Percentiles rank a stretch among this genome's conserved stretches.
phyloP scores from a whole-genome alignment of 2,888 invertebrate genomes.

The Carabus problematicus region DNA sequence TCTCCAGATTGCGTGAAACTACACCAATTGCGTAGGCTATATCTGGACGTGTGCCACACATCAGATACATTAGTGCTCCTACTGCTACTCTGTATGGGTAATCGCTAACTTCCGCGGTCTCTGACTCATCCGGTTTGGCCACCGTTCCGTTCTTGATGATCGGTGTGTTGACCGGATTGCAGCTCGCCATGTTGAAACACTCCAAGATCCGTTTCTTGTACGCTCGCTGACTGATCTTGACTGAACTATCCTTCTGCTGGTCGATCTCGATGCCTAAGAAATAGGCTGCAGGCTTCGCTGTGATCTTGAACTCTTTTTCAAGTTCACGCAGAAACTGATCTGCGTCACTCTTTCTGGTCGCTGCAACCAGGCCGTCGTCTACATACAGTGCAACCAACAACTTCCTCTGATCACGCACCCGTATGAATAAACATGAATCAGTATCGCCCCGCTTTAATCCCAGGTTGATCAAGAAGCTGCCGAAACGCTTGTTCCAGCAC shows the following conservation, averaged over 20 bases:
- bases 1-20: constrained; percentile 5
- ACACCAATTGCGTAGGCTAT: constrained; percentile 23
- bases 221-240: neutral
- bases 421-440: too few relatives aligned
- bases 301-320: constrained; percentile 41
- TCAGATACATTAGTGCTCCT: constrained; percentile 24
- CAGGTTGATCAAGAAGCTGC: constrained; percentile 48
- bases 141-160: constrained; percentile 5
- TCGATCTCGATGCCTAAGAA: constrained; percentile 44
- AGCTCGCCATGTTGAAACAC: constrained; percentile 12
- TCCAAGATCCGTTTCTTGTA: constrained; percentile 19
- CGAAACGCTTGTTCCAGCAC: constrained; percentile 52
- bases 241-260: neutral
- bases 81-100: constrained; percentile 20
- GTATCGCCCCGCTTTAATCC: constrained; percentile 48
- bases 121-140: neutral
- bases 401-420: constrained; percentile 36
- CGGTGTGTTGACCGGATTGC: constrained; percentile 8
- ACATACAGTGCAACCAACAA: constrained; percentile 51
- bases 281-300: constrained; percentile 7
- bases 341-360: constrained; percentile 33
- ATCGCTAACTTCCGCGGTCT: neutral
- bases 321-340: constrained; percentile 35
- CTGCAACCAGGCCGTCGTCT: constrained; percentile 51
- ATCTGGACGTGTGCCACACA: constrained; percentile 22